Evolutionary conservation across 2,888 invertebrate genomes (phyloP), one percentile per base, ranked within the genome.

Genomic region (Galeruca laticollis): DNA sequence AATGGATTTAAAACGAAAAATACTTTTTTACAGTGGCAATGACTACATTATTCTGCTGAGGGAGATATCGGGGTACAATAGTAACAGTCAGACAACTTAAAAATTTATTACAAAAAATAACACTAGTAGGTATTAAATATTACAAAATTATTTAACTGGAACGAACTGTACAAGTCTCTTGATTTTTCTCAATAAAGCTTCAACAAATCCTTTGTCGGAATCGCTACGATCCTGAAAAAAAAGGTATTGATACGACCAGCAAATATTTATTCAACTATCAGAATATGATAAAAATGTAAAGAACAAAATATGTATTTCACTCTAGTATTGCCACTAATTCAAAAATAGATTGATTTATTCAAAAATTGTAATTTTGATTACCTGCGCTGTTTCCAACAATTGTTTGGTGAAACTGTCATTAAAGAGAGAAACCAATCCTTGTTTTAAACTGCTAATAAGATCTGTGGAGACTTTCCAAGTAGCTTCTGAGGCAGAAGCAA

Each of bases 81-180:
- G n/a, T 31, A 15, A 18, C 15, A 47, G 15, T 15, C 18, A 9
- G 9, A 15, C 8, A 43, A 15, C 43, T 47, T 6, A 52, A 52
- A 26, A 52, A 3, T n/a, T 21, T 26, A 26, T 52, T 26, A 52
- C 20, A 26, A 52, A 21, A 26, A 21, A 52, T 13, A 52, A 21
- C 20, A 21, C n/a, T 21, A 21, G n/a, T n/a, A n/a, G n/a, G n/a
- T 26, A 26, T 6, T 26, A 26, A 26, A 26, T 5, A 26, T 52
- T 52, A 26, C 52, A 52, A 57, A 20, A 47, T 62, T 43, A 81
- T 73, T 81, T 80, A 51, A 81, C 81, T 56, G 81, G 81, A 20
- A 93, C 92, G 86, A 94, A 94, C 85, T 94, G 94, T 74, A 94
- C 89, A 79, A 94, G 88, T 71, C 91, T 89, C 84, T 94, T 94